Evolutionary conservation across 2,113 vertebrate genomes (phyloP).

Genomic region (Micromys minutus): DNA sequence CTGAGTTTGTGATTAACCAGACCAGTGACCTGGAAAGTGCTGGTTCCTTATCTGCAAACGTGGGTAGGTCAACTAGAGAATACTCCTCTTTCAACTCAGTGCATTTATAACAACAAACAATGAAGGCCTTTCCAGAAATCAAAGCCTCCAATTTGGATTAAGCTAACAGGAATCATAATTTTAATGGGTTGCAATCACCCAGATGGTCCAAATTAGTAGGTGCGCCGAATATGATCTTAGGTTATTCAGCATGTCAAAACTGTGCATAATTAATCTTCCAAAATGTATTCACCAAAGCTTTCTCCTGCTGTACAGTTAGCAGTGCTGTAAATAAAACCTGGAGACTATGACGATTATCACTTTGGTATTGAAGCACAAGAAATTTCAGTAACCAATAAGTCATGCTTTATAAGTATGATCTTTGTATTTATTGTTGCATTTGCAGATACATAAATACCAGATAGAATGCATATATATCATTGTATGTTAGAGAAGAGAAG

Average conservation of each 20-base stretch:
- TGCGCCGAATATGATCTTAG: not conserved
- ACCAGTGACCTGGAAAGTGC: slow-evolving; percentile 56
- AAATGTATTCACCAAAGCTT: not conserved
- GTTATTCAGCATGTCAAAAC: not conserved
- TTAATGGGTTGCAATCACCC: not conserved
- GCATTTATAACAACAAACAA: not conserved
- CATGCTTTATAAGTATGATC: slow-evolving; percentile 19
- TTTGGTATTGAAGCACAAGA: slow-evolving; percentile 8
- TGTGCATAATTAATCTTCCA: slow-evolving; percentile 44
- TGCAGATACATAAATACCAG: not conserved
- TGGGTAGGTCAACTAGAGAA: slow-evolving; percentile 41
- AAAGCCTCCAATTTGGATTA: slow-evolving; percentile 1
- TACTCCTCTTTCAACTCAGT: not conserved
- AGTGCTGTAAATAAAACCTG: not conserved
- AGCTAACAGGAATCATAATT: not conserved
- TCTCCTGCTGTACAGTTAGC: not conserved
- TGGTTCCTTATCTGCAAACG: slow-evolving; percentile 57
- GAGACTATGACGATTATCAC: not conserved
- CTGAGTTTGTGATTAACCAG: slow-evolving; percentile 47
- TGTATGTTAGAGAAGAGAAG: not conserved
- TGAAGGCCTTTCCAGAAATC: not conserved
- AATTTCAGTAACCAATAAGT: slow-evolving; percentile 19
- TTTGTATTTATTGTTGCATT: not conserved
- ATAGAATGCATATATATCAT: no score
- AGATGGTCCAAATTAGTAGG: slow-evolving; percentile 27